Percentiles rank a stretch among this genome's conserved stretches.
These are phyloP conservation scores for Ceratosolen fusciceps DNA, from an alignment of 1,140 invertebrate species.

Conservation along the genomic window DNA sequence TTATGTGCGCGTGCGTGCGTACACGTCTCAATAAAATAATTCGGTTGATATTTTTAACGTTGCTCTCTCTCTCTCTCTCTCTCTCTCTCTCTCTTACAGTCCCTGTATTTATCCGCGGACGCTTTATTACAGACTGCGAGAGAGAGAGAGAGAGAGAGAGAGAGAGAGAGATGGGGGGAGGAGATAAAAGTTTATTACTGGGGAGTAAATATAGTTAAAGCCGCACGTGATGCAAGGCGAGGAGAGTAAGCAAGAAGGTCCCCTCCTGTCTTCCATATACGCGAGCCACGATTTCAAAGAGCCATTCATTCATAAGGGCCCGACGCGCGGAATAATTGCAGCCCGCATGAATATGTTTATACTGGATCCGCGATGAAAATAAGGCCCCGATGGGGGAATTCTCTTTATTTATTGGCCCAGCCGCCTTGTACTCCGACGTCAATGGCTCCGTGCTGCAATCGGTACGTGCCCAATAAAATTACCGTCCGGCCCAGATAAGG, in stretches of 20 bases:
- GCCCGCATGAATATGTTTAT: slow-evolving; percentile 23
- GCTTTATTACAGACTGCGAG: too few relatives aligned
- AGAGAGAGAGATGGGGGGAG: too few relatives aligned
- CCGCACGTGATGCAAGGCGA: not conserved
- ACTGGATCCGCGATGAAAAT: not conserved
- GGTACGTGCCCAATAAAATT: not conserved
- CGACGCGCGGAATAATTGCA: slow-evolving; percentile 21
- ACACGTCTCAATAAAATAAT: slow-evolving; percentile 30
- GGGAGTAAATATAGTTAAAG: slow-evolving; percentile 24
- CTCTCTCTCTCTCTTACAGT: too few relatives aligned
- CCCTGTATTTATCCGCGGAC: too few relatives aligned
- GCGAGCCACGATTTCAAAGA: not conserved
- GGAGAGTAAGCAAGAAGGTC: not conserved
- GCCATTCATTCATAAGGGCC: slow-evolving; percentile 25
- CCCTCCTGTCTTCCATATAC: not conserved
- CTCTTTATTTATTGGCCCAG: not conserved
- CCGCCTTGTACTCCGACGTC: not conserved
- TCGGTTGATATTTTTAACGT: not conserved
- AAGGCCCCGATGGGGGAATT: not conserved
- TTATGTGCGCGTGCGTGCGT: too few relatives aligned
- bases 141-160: too few relatives aligned
- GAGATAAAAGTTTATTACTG: slow-evolving; percentile 21
- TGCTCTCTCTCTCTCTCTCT: too few relatives aligned
- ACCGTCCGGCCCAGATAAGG: not conserved
- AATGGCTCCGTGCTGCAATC: not conserved